phyloP scores from a whole-genome alignment of 2,113 vertebrate genomes.

The Cygnus atratus region DNA sequence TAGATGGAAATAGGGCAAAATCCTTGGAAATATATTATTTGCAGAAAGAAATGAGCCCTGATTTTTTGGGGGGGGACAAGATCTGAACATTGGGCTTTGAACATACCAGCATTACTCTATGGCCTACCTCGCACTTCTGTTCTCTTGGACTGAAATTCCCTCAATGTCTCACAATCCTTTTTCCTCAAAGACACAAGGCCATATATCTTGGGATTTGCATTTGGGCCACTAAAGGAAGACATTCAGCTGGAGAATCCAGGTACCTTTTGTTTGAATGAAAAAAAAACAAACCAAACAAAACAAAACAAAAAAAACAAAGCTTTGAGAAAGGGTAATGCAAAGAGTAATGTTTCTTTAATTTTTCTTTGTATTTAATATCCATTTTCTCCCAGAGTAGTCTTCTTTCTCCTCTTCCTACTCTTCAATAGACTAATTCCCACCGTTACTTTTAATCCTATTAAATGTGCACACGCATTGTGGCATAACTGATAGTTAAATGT shows the following conservation, averaged over 20 bases:
- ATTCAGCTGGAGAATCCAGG: not conserved
- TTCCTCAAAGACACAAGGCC: not conserved
- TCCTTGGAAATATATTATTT: not conserved
- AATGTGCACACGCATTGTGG: not conserved
- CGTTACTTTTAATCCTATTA: not conserved
- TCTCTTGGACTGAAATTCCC: not conserved
- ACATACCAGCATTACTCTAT: not conserved
- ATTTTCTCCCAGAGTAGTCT: not conserved
- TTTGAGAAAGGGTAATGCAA: not conserved
- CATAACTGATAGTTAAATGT: not conserved
- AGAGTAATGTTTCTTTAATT: not conserved
- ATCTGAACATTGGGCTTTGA: not conserved
- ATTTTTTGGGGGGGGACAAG: accelerated
- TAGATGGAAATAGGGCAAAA: not conserved
- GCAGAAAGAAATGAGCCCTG: not conserved
- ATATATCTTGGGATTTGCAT: not conserved
- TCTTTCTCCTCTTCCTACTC: not conserved
- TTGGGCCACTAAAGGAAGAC: not conserved
- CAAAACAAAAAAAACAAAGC: too few relatives aligned
- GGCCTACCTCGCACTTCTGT: not conserved
- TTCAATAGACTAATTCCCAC: not conserved
- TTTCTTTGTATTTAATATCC: not conserved
- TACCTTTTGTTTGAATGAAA: not conserved
- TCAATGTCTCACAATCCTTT: not conserved
- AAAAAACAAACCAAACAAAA: too few relatives aligned